Evolutionary conservation across 35 echinoderm and acorn worm genomes (phyloP).

Genomic region (Strongylocentrotus purpuratus): DNA sequence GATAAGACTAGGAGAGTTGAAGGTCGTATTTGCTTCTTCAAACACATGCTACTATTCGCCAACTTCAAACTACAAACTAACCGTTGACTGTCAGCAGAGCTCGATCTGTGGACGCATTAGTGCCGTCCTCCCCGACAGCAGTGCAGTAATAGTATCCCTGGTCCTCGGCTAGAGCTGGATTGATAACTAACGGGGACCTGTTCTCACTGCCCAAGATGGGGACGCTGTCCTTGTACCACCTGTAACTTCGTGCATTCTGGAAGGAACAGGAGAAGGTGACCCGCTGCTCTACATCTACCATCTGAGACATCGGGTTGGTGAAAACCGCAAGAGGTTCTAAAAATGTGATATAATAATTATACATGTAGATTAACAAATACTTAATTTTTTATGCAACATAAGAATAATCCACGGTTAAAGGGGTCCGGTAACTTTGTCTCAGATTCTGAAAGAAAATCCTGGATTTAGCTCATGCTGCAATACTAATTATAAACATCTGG

Average conservation of each 20-base stretch:
- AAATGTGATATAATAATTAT: neutral
- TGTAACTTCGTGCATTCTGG: neutral
- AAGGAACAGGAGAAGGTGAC: neutral
- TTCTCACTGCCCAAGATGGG: neutral
- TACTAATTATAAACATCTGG: no score
- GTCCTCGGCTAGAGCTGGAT: constrained; percentile 24
- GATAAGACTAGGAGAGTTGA: no score
- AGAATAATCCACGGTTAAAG: neutral
- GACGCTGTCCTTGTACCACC: neutral
- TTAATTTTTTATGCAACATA: neutral
- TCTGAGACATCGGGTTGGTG: neutral
- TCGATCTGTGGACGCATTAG: neutral
- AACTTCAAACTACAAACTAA: neutral
- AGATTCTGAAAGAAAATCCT: no score
- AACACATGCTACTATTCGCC: no score
- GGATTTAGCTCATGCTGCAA: no score
- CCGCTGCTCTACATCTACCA: neutral
- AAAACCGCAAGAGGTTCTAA: constrained; percentile 1
- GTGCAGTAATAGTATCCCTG: constrained; percentile 33
- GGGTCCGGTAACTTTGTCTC: neutral
- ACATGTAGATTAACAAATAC: neutral
- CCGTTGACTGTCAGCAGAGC: constrained; percentile 6
- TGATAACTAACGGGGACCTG: neutral
- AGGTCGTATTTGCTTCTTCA: no score
- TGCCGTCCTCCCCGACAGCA: neutral